Evolutionary conservation across 2,888 invertebrate species (phyloP), one percentile per base, ranked within the genome.

Genomic region (Autographa gamma): DNA sequence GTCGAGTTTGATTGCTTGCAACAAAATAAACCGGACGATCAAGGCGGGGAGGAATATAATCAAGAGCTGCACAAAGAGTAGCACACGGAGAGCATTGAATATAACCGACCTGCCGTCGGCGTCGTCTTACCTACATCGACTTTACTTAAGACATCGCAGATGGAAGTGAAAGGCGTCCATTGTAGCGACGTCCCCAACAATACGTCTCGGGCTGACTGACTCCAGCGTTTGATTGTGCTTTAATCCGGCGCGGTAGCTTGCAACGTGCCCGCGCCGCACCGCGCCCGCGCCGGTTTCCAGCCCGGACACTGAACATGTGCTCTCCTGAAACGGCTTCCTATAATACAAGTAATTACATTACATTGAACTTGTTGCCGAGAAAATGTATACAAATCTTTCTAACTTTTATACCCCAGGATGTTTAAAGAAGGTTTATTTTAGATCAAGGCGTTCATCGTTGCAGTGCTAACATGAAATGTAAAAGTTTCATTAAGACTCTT

Each of bases 151-250:
- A 48, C 66, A 60, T 62, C 63, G 65, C 18, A 32, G 43, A 66
- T 77, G 34, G 66, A 67, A 70, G 19, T 66, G 58, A 76, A 63
- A 66, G 70, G 66, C 56, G 64, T 41, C 76, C 61, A 71, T 78
- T 77, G 66, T 71, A 67, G 64, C 78, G 52, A 73, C 25, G 54
- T 77, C 54, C 62, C 19, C 58, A 63, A 76, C 70, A 76, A 77
- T 69, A 60, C 70, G 66, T 48, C 61, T 66, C 78, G 62, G 64
- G 62, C 62, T 48, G 19, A 41, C 32, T 64, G 60, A 70, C 56
- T 70, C 48, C 52, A 43, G 67, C 64, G 71, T 71, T 78, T 71
- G 41, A 67, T 77, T 74, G 25, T 41, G 48, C 54, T 73, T 31
- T 63, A 70, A 69, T 70, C 66, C 70, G 54, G 58, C 14, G 16